These are phyloP conservation scores for Micropoecilia bifurca DNA, from an alignment of 2,797 vertebrate genomes.

Conservation along the genomic window DNA sequence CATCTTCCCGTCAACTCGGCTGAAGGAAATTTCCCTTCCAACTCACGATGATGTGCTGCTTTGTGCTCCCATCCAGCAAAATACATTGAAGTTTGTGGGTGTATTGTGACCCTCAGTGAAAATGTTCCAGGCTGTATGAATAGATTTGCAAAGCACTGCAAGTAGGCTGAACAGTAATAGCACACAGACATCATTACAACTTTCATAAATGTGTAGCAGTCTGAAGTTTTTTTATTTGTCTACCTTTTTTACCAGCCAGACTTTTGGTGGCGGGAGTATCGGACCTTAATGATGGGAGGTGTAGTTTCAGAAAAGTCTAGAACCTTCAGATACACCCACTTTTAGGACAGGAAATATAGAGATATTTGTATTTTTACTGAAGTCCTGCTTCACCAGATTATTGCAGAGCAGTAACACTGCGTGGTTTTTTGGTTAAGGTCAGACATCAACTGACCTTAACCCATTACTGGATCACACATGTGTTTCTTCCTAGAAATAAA, in stretches of 20 bases:
- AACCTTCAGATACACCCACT: background rate
- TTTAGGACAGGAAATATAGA: background rate
- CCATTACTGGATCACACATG: conserved; percentile 9
- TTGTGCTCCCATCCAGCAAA: background rate
- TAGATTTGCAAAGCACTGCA: background rate
- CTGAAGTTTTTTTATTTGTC: background rate
- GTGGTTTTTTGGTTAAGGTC: background rate
- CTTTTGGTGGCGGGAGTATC: background rate
- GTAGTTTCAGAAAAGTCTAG: conserved; percentile 2
- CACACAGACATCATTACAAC: background rate
- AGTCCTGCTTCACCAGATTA: background rate
- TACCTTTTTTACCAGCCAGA: background rate
- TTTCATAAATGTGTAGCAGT: background rate
- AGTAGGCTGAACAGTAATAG: background rate
- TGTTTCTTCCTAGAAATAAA: no score
- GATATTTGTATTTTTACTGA: background rate
- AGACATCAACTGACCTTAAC: background rate
- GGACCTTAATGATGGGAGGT: background rate
- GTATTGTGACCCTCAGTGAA: background rate
- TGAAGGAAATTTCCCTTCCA: background rate
- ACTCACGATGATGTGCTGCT: background rate
- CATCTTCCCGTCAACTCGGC: background rate
- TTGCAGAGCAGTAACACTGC: background rate
- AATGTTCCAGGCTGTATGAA: background rate
- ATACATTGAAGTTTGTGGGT: background rate